phyloP scores from a whole-genome alignment of 92 coral and sea anemone species.

The Palythoa heliodiscus region DNA sequence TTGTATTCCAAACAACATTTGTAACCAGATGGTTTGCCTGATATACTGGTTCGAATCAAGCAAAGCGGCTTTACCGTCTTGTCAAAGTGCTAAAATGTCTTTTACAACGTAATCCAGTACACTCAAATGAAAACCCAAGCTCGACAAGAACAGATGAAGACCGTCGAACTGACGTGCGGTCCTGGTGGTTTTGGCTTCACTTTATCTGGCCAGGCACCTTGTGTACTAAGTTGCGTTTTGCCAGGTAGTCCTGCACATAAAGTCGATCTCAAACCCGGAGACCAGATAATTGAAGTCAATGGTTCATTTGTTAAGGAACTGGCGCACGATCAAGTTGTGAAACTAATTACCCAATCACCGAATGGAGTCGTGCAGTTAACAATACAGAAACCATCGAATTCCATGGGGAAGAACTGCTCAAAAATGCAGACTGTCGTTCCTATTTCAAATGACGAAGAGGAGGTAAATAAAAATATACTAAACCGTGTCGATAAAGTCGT shows the following conservation, averaged over 20 bases:
- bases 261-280: constrained; percentile 90
- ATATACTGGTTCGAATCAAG: constrained; percentile 1
- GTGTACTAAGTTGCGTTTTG: constrained; percentile 91
- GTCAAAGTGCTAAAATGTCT: background rate
- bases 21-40: constrained; percentile 30
- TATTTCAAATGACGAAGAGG: constrained; percentile 59
- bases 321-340: constrained; percentile 91
- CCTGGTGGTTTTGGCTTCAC: constrained; percentile 95
- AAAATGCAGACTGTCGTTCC: constrained; percentile 42
- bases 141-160: constrained; percentile 18
- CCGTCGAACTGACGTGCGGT: constrained; percentile 73
- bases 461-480: constrained; percentile 63
- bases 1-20: constrained; percentile 5
- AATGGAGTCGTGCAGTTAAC: constrained; percentile 81
- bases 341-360: constrained; percentile 78
- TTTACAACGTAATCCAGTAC: background rate
- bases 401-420: constrained; percentile 32
- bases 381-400: constrained; percentile 61
- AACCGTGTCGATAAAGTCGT: constrained; percentile 93
- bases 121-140: constrained; percentile 29
- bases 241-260: constrained; percentile 93
- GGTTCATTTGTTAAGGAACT: constrained; percentile 78
- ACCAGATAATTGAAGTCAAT: constrained; percentile 86
- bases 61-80: background rate
- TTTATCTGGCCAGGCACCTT: constrained; percentile 91